Percentiles rank a stretch among this genome's conserved stretches.
Evolutionary conservation across 2,113 vertebrate genomes (phyloP).

Genomic region (Peromyscus maniculatus): DNA sequence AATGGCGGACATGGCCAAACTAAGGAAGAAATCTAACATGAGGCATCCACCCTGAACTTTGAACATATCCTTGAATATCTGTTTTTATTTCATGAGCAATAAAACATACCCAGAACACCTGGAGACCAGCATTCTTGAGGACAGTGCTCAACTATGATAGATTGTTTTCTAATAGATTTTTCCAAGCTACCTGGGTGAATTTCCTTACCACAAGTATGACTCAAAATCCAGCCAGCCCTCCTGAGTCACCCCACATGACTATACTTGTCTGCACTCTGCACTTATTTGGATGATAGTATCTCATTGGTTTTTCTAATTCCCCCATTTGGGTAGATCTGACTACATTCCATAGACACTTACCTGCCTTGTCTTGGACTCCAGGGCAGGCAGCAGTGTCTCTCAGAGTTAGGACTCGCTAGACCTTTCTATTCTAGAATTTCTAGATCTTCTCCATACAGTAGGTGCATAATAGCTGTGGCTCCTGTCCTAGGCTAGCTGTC

Average conservation of each 20-base stretch:
- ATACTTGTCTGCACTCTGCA: neutral
- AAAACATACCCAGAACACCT: constrained; percentile 48
- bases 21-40: constrained; percentile 52
- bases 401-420: neutral
- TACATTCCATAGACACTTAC: neutral
- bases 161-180: constrained; percentile 70
- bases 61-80: constrained; percentile 46
- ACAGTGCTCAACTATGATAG: constrained; percentile 58
- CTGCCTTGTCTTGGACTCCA: neutral
- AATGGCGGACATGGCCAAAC: constrained; percentile 47
- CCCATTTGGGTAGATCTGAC: neutral
- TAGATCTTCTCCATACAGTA: neutral
- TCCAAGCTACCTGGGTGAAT: constrained; percentile 73
- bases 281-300: neutral
- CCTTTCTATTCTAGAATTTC: neutral
- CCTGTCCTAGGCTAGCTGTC: neutral
- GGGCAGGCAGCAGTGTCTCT: neutral
- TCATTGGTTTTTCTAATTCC: neutral
- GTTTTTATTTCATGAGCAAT: constrained; percentile 31
- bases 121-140: constrained; percentile 51
- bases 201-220: constrained; percentile 66
- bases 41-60: constrained; percentile 49
- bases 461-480: neutral
- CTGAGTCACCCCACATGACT: constrained; percentile 46
- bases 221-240: constrained; percentile 48